Base-by-base conservation (phyloP, 2,113 vertebrate genomes). In the Porphyrio hochstetteri region DNA sequence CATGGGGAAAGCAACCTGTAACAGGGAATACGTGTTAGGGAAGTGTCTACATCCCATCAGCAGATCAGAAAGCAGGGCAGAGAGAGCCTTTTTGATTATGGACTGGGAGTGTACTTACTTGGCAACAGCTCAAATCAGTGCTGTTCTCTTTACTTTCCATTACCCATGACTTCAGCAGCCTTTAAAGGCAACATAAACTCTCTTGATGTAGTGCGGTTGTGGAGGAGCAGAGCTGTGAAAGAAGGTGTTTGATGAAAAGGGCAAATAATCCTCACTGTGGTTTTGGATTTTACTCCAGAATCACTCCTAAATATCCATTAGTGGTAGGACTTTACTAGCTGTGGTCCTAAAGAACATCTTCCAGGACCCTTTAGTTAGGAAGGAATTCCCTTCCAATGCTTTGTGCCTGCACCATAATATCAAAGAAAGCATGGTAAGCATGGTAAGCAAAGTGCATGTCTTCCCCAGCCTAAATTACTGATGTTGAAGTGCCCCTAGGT, bases 231-330 rank as follows among this genome's bases (percentile, higher is more conserved):
- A 80, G 28, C 13, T 88, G 40, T 53, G 70, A 38, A 93, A 72
- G 57, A 46, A 68, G 65, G 7, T 4, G 25, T 59, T 88, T 90
- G 40, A n/a, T 59, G n/a, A 82, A 88, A 48, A 72, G 27, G 38
- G 36, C 24, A 48, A 65, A 52, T 76, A 77, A 92, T 63, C 52
- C 25, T 64, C 28, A 13, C n/a, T 36, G 31, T n/a, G 21, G 1
- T 40, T 86, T 82, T 59, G n/a, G 40, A 40, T 92, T 72, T 92
- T 92, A 46, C 55, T 40, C 13, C 36, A 90, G 55, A 70, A 55
- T 80, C 0, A 0, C 25, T 81, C 33, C 28, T 80, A 76, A 48
- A 31, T 72, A 57, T 28, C 28, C 17, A 36, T 69, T 79, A 79
- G 23, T 31, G 13, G 24, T 40, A 4, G 11, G 38, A 44, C 24